Evolutionary conservation across 2,113 vertebrate species (phyloP), one percentile per base, ranked within the genome.

Genomic region (Polypterus senegalus): DNA sequence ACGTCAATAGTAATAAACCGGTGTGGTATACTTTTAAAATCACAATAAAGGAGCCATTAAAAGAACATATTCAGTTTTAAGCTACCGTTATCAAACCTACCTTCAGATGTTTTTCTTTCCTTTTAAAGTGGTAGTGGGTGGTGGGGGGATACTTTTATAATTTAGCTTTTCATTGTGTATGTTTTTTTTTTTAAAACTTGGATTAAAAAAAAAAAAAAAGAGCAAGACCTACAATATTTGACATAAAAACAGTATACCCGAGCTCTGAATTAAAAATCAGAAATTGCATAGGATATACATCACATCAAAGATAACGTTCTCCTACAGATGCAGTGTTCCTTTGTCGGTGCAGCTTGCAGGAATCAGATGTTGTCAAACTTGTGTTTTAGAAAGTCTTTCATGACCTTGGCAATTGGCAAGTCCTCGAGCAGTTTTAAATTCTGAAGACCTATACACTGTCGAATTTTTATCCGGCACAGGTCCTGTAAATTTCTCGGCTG

Each of bases 311-410:
- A 85, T 81, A 69, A 74, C 72, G 73, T 78, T 81, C 83, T 84
- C 73, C 77, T 79, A 78, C 45, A 10, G n/a, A 53, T 60, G 66
- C 70, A 72, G 82, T 77, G 7, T 2, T 74, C 77, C 71, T 71
- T 7, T 60, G 73, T 71, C 72, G 78, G 67, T 70, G 71, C 3
- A 44, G 56, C 6, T 9, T 57, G 73, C 48, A 59, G 58, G 54
- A 61, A 76, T 95, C 86, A 98, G 87, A 97, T 89, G 65, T 78
- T 86, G 77, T 98, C 95, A 74, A 95, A 97, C 86, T 95, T 98
- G 77, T 98, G 95, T 90, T 95, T 97, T 85, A 98, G 88, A 86
- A 97, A 98, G 91, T 97, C 95, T 86, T 96, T 98, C 86, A 98
- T 97, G 77, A 98, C 94, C 83, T 93, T 97, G 76, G 94, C 95